A percentile compares a stretch with the other conserved stretches of the same genome.
Evolutionary conservation across 1,140 invertebrate genomes (phyloP).

Genomic region (Platyura marginata): DNA sequence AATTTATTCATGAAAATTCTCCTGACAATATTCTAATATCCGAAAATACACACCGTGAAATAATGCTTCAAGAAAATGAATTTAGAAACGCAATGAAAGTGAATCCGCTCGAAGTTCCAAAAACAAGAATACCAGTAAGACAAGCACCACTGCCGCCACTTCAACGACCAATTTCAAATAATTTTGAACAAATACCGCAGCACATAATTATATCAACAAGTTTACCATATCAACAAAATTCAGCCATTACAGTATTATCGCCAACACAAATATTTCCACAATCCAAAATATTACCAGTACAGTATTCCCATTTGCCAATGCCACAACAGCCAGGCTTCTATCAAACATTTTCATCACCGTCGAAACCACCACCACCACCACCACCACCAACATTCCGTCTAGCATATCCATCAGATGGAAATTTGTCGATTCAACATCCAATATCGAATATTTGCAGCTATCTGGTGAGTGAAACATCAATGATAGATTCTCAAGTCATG

Average conservation of each 20-base stretch:
- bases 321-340: conserved; percentile 14
- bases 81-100: conserved; percentile 9
- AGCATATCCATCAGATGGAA: background rate
- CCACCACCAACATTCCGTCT: background rate
- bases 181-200: conserved; percentile 13
- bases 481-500: no score
- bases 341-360: background rate
- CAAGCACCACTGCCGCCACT: conserved; percentile 18
- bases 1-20: conserved; percentile 21
- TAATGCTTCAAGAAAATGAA: conserved; percentile 20
- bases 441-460: background rate
- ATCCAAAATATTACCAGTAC: conserved; percentile 22
- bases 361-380: background rate
- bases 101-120: conserved; percentile 5
- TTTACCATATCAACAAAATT: conserved; percentile 13
- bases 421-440: background rate
- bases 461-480: background rate
- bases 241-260: conserved; percentile 7
- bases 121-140: conserved; percentile 8
- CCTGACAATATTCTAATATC: conserved; percentile 19
- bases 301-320: conserved; percentile 20
- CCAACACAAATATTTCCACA: conserved; percentile 21
- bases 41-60: conserved; percentile 19
- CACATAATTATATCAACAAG: conserved; percentile 7
- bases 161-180: conserved; percentile 4